Evolutionary conservation across 2,113 vertebrate genomes (phyloP).

Genomic region (Hippocampus barbouri): DNA sequence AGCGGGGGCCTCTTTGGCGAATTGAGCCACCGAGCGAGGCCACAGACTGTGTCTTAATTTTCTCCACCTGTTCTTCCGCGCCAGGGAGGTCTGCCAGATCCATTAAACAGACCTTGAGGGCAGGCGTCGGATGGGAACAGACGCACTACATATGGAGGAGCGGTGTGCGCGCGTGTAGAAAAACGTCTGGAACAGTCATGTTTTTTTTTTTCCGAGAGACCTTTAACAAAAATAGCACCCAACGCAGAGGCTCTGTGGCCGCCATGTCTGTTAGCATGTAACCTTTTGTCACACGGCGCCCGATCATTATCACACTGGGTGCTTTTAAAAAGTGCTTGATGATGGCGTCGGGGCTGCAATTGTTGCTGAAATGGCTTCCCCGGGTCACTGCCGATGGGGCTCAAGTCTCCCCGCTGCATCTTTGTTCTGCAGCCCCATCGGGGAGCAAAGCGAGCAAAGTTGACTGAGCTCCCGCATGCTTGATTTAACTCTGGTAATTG

Average conservation of each 20-base stretch:
- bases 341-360: slow-evolving; percentile 22
- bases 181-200: neutral
- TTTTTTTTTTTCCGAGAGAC: neutral
- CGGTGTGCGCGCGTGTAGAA: slow-evolving; percentile 20
- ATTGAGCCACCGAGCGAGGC: slow-evolving; percentile 57
- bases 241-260: slow-evolving; percentile 12
- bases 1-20: slow-evolving; percentile 58
- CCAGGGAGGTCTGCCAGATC: slow-evolving; percentile 74
- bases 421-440: slow-evolving; percentile 55
- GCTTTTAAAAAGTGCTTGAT: slow-evolving; percentile 39
- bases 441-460: slow-evolving; percentile 56
- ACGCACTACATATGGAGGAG: slow-evolving; percentile 54
- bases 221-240: slow-evolving; percentile 34
- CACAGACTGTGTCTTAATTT: slow-evolving; percentile 74
- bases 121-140: slow-evolving; percentile 68
- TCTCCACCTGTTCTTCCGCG: slow-evolving; percentile 74
- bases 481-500: slow-evolving; percentile 69
- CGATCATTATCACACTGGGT: slow-evolving; percentile 30
- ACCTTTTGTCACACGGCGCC: slow-evolving; percentile 11
- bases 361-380: slow-evolving; percentile 44
- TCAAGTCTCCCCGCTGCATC: slow-evolving; percentile 51
- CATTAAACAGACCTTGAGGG: slow-evolving; percentile 81
- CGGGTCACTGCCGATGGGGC: slow-evolving; percentile 43
- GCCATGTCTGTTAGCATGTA: slow-evolving; percentile 14
- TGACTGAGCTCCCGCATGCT: slow-evolving; percentile 55